Conservation (phyloP, 2,113 vertebrate species). For the Myrmecophaga tridactyla region DNA sequence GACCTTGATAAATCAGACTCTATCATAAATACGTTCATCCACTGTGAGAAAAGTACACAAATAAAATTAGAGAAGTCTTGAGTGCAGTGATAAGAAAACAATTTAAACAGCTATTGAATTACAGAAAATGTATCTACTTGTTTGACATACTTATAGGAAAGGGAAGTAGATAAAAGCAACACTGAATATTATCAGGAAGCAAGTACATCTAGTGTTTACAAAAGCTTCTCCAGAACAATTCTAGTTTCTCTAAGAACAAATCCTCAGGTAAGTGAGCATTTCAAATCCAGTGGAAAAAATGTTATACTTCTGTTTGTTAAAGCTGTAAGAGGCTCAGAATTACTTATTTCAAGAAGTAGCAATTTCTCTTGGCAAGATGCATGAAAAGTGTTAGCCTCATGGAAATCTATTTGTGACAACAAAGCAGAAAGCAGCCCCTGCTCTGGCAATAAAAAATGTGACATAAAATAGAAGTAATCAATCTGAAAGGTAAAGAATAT, state of each 20-base stretch:
- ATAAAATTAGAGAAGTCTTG: background rate
- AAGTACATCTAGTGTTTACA: constrained; percentile 20
- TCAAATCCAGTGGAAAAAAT: constrained; percentile 39
- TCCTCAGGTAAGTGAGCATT: constrained; percentile 53
- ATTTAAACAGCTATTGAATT: constrained; percentile 19
- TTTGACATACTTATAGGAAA: constrained; percentile 19
- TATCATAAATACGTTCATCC: background rate
- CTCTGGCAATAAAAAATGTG: constrained; percentile 63
- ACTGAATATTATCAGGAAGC: constrained; percentile 28
- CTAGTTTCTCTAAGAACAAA: constrained; percentile 56
- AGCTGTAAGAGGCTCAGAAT: constrained; percentile 61
- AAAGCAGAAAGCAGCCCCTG: constrained; percentile 67
- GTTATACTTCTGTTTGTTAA: constrained; percentile 65
- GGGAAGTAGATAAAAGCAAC: constrained; percentile 8
- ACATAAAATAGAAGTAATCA: constrained; percentile 75
- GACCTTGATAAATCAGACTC: background rate
- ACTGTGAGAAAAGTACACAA: background rate
- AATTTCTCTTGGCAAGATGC: constrained; percentile 76
- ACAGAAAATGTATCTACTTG: background rate
- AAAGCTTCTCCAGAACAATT: constrained; percentile 32
- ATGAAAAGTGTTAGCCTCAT: constrained; percentile 71
- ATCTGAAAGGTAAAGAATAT: constrained; percentile 71
- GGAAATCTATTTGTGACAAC: constrained; percentile 75
- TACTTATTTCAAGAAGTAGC: constrained; percentile 69
- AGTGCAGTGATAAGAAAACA: constrained; percentile 33